Evolutionary conservation across 2,888 invertebrate species (phyloP).

Genomic region (Diogma glabrata): DNA sequence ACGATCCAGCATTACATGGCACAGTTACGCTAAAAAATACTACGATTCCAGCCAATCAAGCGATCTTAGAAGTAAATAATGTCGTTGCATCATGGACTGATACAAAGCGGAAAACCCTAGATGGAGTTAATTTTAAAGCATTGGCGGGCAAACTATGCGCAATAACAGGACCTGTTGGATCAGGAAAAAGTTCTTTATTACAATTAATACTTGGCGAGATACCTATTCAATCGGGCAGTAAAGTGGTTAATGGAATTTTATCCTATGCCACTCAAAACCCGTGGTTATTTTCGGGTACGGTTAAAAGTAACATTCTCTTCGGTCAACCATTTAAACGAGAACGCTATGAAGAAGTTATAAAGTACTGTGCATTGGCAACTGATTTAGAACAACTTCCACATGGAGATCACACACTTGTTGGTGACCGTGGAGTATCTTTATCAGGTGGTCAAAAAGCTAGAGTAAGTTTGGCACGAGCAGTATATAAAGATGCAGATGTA

Average conservation of each 20-base stretch:
- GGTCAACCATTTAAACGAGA: slow-evolving; percentile 46
- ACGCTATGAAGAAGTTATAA: slow-evolving; percentile 45
- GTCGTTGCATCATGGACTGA: slow-evolving; percentile 24
- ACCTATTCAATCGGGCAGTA: slow-evolving; percentile 39
- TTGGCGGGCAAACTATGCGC: slow-evolving; percentile 3
- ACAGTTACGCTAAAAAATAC: background rate
- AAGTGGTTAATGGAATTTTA: slow-evolving; percentile 41
- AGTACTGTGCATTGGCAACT: slow-evolving; percentile 31
- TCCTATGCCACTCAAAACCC: slow-evolving; percentile 58
- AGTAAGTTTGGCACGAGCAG: slow-evolving; percentile 55
- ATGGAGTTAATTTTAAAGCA: background rate
- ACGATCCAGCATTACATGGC: slow-evolving; percentile 23
- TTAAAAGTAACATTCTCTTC: slow-evolving; percentile 65
- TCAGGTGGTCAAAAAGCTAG: slow-evolving; percentile 3
- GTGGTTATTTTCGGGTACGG: slow-evolving; percentile 52
- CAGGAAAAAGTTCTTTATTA: slow-evolving; percentile 34
- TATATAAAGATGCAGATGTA: slow-evolving; percentile 62
- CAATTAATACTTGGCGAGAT: slow-evolving; percentile 48
- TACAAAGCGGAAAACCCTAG: slow-evolving; percentile 14
- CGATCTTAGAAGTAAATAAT: background rate
- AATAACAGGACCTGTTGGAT: background rate
- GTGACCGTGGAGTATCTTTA: slow-evolving; percentile 53
- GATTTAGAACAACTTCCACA: slow-evolving; percentile 34
- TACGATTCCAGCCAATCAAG: background rate
- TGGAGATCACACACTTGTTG: slow-evolving; percentile 47